Percentiles rank a stretch among this genome's conserved stretches.
Evolutionary conservation across 2,113 vertebrate species (phyloP).

Genomic region (Eulemur macaco): DNA sequence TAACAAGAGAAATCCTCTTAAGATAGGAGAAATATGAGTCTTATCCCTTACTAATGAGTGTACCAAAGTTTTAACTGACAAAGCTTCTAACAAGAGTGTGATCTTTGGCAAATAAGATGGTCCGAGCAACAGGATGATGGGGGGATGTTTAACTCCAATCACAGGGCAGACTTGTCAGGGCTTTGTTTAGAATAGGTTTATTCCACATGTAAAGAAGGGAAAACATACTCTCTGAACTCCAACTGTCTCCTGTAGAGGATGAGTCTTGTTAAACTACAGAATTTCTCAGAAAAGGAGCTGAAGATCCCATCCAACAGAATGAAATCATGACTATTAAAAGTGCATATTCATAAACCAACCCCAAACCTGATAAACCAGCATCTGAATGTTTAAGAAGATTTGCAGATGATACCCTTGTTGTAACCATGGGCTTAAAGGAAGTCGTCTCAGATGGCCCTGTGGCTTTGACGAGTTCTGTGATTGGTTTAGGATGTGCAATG

Average conservation of each 20-base stretch:
- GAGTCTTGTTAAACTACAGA: not conserved
- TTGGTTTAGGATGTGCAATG: not conserved
- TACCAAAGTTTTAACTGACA: not conserved
- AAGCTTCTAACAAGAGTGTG: not conserved
- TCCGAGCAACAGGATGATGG: not conserved
- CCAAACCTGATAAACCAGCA: not conserved
- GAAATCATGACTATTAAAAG: not conserved
- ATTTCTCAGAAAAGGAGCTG: not conserved
- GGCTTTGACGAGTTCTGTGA: not conserved
- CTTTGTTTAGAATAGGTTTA: not conserved
- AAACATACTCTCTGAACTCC: not conserved
- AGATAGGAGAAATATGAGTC: conserved; percentile 24
- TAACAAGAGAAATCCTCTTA: conserved; percentile 59
- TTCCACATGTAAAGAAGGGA: not conserved
- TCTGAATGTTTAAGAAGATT: not conserved
- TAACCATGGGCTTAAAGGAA: not conserved
- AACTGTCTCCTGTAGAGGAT: not conserved
- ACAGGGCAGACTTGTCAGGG: not conserved
- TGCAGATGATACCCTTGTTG: not conserved
- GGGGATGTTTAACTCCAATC: not conserved
- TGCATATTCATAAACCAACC: not conserved
- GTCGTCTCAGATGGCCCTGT: not conserved
- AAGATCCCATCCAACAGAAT: not conserved
- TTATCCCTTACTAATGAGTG: conserved; percentile 30
- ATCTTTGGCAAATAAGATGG: not conserved